Percentiles rank a stretch among this genome's conserved stretches.
phyloP scores from a whole-genome alignment of 1,140 invertebrate genomes.

The Microplitis mediator region DNA sequence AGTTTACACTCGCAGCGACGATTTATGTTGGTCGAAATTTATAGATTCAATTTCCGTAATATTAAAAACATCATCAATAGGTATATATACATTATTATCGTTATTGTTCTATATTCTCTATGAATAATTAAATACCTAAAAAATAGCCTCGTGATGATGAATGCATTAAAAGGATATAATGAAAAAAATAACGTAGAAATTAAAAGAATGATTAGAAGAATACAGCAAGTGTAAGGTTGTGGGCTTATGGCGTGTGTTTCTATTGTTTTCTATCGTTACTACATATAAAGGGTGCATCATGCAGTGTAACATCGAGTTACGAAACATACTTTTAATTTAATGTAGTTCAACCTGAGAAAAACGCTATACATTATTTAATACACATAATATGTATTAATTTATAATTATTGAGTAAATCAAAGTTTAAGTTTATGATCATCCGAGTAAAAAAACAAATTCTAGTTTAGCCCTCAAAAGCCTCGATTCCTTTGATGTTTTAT shows the following conservation, averaged over 20 bases:
- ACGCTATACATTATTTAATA: too few relatives aligned
- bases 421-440: background rate
- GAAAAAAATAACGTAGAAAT: too few relatives aligned
- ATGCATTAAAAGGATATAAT: too few relatives aligned
- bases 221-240: too few relatives aligned
- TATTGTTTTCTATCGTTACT: too few relatives aligned
- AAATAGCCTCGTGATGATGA: background rate
- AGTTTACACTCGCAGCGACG: constrained; percentile 37
- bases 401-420: background rate
- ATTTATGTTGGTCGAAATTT: constrained; percentile 57
- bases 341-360: background rate
- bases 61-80: constrained; percentile 40
- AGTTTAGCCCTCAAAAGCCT: too few relatives aligned
- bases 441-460: too few relatives aligned
- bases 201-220: too few relatives aligned
- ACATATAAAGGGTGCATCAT: background rate
- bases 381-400: too few relatives aligned
- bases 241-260: too few relatives aligned
- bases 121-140: background rate
- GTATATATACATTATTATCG: background rate
- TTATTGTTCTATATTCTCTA: background rate
- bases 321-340: constrained; percentile 27
- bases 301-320: background rate
- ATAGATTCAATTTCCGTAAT: constrained; percentile 60
- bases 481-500: too few relatives aligned